phyloP scores from a whole-genome alignment of 2,888 invertebrate genomes.

The Eustalomyia histrio region DNA sequence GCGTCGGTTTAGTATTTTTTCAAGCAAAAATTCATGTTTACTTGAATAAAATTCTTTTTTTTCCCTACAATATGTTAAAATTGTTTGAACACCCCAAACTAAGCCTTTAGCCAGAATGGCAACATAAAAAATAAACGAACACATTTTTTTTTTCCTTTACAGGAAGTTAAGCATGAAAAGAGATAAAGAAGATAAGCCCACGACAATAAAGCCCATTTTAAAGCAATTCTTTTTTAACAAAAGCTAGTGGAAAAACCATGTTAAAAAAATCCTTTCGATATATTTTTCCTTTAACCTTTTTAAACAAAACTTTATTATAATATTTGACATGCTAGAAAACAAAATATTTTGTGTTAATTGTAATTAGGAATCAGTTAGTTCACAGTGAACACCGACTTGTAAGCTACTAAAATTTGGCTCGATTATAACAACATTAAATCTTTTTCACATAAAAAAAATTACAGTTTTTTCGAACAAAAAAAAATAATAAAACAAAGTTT shows the following conservation, averaged over 20 bases:
- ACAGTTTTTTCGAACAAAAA: too few relatives aligned
- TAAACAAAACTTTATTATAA: too few relatives aligned
- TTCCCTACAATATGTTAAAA: background rate
- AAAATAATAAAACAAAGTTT: too few relatives aligned
- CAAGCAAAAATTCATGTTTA: conserved; percentile 11
- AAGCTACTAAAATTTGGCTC: too few relatives aligned
- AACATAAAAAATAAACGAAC: conserved; percentile 5
- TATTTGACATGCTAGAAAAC: too few relatives aligned
- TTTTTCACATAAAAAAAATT: too few relatives aligned
- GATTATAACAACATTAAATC: too few relatives aligned
- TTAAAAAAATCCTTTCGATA: too few relatives aligned
- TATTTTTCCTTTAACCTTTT: too few relatives aligned
- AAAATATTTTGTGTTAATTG: too few relatives aligned
- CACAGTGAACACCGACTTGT: too few relatives aligned
- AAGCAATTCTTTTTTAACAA: conserved; percentile 5
- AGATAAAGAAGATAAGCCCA: conserved; percentile 37
- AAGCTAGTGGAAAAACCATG: background rate
- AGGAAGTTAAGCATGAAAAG: conserved; percentile 48
- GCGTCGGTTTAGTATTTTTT: conserved; percentile 43
- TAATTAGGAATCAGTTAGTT: too few relatives aligned
- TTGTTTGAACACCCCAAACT: conserved; percentile 19
- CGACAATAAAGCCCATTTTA: conserved; percentile 36
- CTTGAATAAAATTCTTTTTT: background rate
- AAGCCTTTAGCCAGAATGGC: conserved; percentile 30
- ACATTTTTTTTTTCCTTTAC: conserved; percentile 3